Conservation (phyloP, 2,113 vertebrate species). For the Sinosuthora webbiana region DNA sequence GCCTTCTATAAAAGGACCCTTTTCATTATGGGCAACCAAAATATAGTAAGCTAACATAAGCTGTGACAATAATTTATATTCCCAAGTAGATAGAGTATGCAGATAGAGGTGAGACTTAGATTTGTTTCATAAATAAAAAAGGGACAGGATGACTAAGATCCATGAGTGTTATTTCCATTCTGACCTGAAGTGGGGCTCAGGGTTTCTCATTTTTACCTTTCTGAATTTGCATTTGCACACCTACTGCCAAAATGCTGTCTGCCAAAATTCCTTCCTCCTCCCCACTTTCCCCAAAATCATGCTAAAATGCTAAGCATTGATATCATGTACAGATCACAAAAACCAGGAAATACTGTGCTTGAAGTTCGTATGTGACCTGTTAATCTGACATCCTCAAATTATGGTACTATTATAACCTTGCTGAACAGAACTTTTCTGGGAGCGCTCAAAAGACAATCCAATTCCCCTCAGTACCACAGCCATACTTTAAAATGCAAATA, state of each 20-base stretch:
- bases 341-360: background rate
- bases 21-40: background rate
- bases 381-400: background rate
- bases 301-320: background rate
- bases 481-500: background rate
- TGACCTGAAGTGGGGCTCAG: background rate
- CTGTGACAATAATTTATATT: slow-evolving; percentile 24
- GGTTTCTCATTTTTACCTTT: background rate
- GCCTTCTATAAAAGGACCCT: background rate
- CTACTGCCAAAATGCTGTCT: background rate
- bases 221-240: background rate
- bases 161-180: background rate
- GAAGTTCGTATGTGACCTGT: background rate
- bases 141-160: background rate
- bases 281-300: background rate
- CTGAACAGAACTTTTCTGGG: background rate
- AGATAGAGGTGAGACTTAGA: background rate
- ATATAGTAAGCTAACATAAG: background rate
- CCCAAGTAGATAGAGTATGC: background rate
- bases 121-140: slow-evolving; percentile 8
- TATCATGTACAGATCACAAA: background rate
- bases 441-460: background rate
- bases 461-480: background rate
- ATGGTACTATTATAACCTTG: background rate
- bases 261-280: background rate